phyloP scores from a whole-genome alignment of 2,797 vertebrate species.

The Pangasius sanitwongsei region DNA sequence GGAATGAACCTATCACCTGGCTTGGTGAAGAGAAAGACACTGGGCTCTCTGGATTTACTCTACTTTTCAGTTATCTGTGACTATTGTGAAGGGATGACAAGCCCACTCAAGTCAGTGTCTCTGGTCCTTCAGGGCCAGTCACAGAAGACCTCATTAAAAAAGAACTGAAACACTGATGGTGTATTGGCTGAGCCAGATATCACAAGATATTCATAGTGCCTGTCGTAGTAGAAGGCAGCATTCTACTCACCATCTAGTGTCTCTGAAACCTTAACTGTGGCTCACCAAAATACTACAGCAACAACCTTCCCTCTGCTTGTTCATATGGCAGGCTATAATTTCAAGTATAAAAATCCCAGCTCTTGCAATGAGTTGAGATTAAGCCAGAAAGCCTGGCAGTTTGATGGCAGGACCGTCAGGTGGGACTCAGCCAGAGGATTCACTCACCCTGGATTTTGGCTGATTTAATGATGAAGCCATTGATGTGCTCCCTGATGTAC shows the following conservation, averaged over 20 bases:
- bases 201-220: background rate
- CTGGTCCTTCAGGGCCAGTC: background rate
- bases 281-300: background rate
- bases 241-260: background rate
- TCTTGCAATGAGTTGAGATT: constrained; percentile 46
- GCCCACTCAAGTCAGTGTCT: background rate
- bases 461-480: constrained; percentile 67
- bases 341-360: constrained; percentile 38
- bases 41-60: background rate
- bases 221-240: background rate
- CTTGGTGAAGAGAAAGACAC: background rate
- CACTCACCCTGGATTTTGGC: constrained; percentile 49
- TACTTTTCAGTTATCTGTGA: constrained; percentile 13
- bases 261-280: background rate
- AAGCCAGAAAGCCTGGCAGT: constrained; percentile 46
- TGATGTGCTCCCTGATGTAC: constrained; percentile 42
- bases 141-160: background rate
- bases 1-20: background rate
- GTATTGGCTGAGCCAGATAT: background rate
- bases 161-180: background rate
- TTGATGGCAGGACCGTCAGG: constrained; percentile 52
- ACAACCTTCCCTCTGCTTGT: background rate
- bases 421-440: constrained; percentile 49
- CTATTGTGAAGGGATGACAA: background rate
- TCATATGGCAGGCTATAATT: constrained; percentile 38